A percentile compares a stretch with the other conserved stretches of the same genome.
Evolutionary conservation across 2,888 invertebrate genomes (phyloP).

Genomic region (Rhogogaster chlorosoma): DNA sequence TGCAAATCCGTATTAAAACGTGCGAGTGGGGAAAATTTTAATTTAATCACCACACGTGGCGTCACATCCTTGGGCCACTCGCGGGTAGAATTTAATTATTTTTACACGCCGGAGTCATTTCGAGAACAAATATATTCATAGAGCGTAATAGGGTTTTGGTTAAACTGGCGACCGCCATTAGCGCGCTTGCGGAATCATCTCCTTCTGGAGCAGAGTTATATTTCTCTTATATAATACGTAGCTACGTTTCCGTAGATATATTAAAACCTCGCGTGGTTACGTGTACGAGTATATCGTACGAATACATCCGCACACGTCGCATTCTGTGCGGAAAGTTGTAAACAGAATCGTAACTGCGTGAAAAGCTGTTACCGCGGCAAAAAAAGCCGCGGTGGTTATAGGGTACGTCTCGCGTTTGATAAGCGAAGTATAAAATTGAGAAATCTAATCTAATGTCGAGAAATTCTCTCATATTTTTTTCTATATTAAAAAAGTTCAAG

Average conservation of each 20-base stretch:
- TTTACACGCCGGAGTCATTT: constrained; percentile 50
- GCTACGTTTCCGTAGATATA: neutral
- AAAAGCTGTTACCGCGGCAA: neutral
- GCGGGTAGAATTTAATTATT: constrained; percentile 44
- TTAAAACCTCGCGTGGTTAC: neutral
- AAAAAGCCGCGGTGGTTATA: neutral
- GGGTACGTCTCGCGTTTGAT: neutral
- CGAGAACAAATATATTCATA: constrained; percentile 52
- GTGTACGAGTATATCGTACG: neutral
- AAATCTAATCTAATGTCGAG: constrained; percentile 13
- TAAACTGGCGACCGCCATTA: constrained; percentile 25
- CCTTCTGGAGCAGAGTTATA: neutral
- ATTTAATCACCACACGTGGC: constrained; percentile 44
- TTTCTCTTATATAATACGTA: neutral
- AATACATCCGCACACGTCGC: neutral
- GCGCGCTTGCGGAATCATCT: constrained; percentile 2
- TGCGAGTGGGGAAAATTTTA: constrained; percentile 23
- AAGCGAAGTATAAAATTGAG: constrained; percentile 15
- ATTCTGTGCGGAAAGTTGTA: neutral
- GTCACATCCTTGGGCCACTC: constrained; percentile 14
- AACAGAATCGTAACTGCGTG: constrained; percentile 6
- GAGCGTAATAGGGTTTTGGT: constrained; percentile 45
- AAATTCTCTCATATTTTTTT: neutral
- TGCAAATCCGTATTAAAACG: constrained; percentile 41
- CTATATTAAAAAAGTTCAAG: constrained; percentile 17